Conservation (phyloP, 2,888 invertebrate species). For the Leucophenga maculata region DNA sequence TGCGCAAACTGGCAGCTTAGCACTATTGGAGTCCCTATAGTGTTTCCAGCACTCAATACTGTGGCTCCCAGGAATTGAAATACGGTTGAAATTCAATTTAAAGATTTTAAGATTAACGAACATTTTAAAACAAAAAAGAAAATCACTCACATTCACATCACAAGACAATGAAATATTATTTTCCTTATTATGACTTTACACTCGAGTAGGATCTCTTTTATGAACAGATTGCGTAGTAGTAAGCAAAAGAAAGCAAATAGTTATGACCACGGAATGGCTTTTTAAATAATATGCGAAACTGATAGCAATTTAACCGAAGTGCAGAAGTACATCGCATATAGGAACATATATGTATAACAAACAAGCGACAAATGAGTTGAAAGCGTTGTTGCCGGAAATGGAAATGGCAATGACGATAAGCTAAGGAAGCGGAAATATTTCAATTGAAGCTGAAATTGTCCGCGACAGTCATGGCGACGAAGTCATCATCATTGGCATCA, state of each 20-base stretch:
- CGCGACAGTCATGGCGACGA: neutral
- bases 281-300: slow-evolving; percentile 29
- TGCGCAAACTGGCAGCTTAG: too few species aligned
- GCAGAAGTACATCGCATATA: neutral
- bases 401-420: slow-evolving; percentile 33
- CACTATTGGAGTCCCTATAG: too few species aligned
- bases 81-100: too few species aligned
- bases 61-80: too few species aligned
- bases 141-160: too few species aligned
- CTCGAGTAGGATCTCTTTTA: too few species aligned
- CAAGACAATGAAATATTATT: slow-evolving; percentile 48
- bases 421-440: slow-evolving; percentile 58
- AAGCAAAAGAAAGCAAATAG: too few species aligned
- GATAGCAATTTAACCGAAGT: neutral
- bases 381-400: slow-evolving; percentile 47
- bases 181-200: slow-evolving; percentile 16
- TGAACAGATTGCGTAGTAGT: too few species aligned
- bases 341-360: slow-evolving; percentile 35
- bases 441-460: slow-evolving; percentile 40
- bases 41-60: too few species aligned
- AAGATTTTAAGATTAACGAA: too few species aligned
- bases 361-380: slow-evolving; percentile 54
- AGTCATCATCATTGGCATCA: neutral
- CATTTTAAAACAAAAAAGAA: too few species aligned
- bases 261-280: neutral